Evolutionary conservation across 1,140 invertebrate species (phyloP).

Genomic region (Rhagoletis pomonella): DNA sequence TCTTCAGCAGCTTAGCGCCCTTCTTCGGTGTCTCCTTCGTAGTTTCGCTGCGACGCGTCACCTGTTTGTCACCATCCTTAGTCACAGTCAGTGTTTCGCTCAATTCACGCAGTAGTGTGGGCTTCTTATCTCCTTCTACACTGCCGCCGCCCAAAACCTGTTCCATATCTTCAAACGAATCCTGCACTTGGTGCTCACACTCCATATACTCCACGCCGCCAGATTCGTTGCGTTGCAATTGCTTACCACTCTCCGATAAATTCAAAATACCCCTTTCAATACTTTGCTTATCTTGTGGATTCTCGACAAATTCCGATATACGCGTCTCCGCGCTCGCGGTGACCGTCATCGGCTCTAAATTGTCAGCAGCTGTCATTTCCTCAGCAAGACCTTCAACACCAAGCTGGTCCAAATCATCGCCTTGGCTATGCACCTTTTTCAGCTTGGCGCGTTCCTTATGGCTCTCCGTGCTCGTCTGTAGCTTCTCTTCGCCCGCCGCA

Average conservation of each 20-base stretch:
- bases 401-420: conserved; percentile 67
- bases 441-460: conserved; percentile 69
- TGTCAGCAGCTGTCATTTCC: conserved; percentile 41
- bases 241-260: conserved; percentile 73
- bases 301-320: conserved; percentile 67
- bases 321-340: conserved; percentile 70
- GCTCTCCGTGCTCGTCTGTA: conserved; percentile 67
- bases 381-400: conserved; percentile 60
- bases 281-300: conserved; percentile 73
- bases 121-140: conserved; percentile 52
- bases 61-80: conserved; percentile 68
- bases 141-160: conserved; percentile 58
- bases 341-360: conserved; percentile 69
- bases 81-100: conserved; percentile 65
- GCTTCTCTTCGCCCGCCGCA: conserved; percentile 66
- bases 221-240: conserved; percentile 62
- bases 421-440: conserved; percentile 71
- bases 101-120: conserved; percentile 63
- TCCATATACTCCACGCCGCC: conserved; percentile 64
- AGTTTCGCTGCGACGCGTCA: conserved; percentile 51
- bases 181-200: conserved; percentile 66
- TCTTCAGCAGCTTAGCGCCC: conserved; percentile 60
- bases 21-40: conserved; percentile 48
- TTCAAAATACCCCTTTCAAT: conserved; percentile 72
- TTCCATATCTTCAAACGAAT: conserved; percentile 65